phyloP scores from a whole-genome alignment of 2,797 vertebrate species.

The Sebastes trivittatus region DNA sequence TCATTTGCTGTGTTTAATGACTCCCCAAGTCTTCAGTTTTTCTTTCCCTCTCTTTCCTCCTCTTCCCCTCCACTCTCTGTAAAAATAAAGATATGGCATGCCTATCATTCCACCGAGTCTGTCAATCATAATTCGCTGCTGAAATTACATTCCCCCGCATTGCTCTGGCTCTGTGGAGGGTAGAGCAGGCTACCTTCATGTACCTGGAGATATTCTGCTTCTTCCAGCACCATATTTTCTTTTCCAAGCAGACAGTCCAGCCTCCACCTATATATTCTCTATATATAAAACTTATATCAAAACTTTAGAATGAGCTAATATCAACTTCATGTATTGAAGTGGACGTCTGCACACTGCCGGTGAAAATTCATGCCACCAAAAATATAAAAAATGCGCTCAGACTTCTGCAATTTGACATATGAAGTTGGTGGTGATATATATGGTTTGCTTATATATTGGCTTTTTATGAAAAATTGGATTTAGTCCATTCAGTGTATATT shows the following conservation, averaged over 20 bases:
- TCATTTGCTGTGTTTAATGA: conserved; percentile 69
- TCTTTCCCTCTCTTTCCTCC: background rate
- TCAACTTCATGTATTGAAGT: background rate
- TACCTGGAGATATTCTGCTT: conserved; percentile 16
- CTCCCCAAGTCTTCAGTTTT: conserved; percentile 31
- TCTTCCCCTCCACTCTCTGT: conserved; percentile 17
- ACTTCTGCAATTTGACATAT: background rate
- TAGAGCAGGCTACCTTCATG: background rate
- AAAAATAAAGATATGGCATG: conserved; percentile 66
- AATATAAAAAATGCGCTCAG: background rate
- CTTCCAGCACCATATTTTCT: conserved; percentile 7
- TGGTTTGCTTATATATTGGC: background rate
- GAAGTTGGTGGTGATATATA: background rate
- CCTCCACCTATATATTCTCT: conserved; percentile 6
- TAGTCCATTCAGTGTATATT: background rate
- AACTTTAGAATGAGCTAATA: conserved; percentile 17
- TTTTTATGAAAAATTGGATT: background rate
- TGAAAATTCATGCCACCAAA: background rate
- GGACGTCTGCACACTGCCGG: background rate
- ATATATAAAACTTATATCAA: conserved; percentile 21
- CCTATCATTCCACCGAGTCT: conserved; percentile 51
- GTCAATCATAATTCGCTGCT: conserved; percentile 69
- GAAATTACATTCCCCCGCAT: conserved; percentile 50
- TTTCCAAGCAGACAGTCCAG: background rate
- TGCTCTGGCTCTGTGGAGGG: conserved; percentile 15